Evolutionary conservation across 2,113 vertebrate species (phyloP), one percentile per base, ranked within the genome.

Genomic region (Nerophis lumbriciformis): DNA sequence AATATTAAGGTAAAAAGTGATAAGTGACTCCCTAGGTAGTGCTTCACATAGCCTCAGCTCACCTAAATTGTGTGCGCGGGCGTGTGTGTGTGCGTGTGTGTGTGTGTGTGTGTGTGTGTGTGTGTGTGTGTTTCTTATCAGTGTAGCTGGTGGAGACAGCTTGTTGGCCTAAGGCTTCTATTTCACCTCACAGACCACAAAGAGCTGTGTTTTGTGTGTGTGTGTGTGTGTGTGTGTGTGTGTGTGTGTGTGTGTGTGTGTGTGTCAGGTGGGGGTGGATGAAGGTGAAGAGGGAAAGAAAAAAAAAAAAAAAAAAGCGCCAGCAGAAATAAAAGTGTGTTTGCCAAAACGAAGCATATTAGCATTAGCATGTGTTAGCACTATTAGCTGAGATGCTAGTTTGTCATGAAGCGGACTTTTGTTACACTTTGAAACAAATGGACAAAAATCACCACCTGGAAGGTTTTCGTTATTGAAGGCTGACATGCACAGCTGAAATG

Each of bases 91-190:
- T 60, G 66, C 54, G 52, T 61, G 63, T 19, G 9, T 19, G 57
- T 61, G 37, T 35, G 39, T 63, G 54, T 61, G 52, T 54, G 38
- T 65, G 67, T 60, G 66, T 61, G 59, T 66, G 65, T 62, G 76
- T 66, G 69, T 59, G 56, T 61, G 52, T 59, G 63, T 55, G 68
- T 59, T 55, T 68, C 76, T 86, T 84, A 86, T 86, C 84, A 78
- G 84, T 73, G 78, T 69, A 14, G 78, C 78, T 76, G 63, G 66
- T 80, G 76, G 67, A 84, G 78, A 78, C 82, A 84, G 80, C 74
- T 78, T 81, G 84, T 78, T 83, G 80, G 78, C 84, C 80, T 60
- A 65, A 37, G 84, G 84, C 75, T 68, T 81, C 73, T 63, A 80
- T 81, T 83, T 81, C 80, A 83, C 62, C 72, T 73, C 35, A 67